A percentile compares a stretch with the other conserved stretches of the same genome.
Conservation (phyloP, 1,140 invertebrate species). For the Hydropsyche tenuis region DNA sequence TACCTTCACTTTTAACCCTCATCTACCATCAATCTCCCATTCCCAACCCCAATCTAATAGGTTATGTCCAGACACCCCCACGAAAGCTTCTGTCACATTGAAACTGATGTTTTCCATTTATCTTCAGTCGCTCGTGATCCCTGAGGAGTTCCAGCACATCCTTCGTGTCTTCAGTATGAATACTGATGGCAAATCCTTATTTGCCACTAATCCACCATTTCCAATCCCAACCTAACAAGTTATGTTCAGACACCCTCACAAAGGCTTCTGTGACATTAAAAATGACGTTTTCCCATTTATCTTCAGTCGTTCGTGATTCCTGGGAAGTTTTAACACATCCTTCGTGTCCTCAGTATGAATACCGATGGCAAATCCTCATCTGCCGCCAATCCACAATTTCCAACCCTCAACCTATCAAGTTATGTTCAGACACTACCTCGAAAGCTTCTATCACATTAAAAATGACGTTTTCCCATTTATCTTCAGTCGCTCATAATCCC, state of each 20-base stretch:
- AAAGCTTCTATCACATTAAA: too few relatives aligned
- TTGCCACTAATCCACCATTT: neutral
- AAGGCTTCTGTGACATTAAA: too few relatives aligned
- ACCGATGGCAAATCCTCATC: slow-evolving; percentile 95
- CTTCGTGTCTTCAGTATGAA: slow-evolving; percentile 99
- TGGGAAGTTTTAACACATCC: slow-evolving; percentile 99
- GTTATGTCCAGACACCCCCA: neutral
- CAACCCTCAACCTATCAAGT: too few relatives aligned
- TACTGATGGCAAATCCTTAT: slow-evolving; percentile 95
- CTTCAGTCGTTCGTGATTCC: slow-evolving; percentile 95
- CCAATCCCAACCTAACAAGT: neutral
- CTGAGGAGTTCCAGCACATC: slow-evolving; percentile 99
- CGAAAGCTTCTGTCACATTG: too few relatives aligned
- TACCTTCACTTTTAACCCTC: too few relatives aligned
- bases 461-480: too few relatives aligned
- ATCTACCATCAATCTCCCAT: neutral
- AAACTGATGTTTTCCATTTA: too few relatives aligned
- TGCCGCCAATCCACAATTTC: neutral
- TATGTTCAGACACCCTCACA: neutral
- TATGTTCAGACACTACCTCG: neutral
- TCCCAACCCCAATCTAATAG: neutral
- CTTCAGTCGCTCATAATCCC: slow-evolving; percentile 95
- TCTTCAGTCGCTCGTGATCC: slow-evolving; percentile 93
- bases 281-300: too few relatives aligned
- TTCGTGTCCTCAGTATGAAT: slow-evolving; percentile 99